Evolutionary conservation across 2,113 vertebrate genomes (phyloP), one percentile per base, ranked within the genome.

Genomic region (Sula dactylatra): DNA sequence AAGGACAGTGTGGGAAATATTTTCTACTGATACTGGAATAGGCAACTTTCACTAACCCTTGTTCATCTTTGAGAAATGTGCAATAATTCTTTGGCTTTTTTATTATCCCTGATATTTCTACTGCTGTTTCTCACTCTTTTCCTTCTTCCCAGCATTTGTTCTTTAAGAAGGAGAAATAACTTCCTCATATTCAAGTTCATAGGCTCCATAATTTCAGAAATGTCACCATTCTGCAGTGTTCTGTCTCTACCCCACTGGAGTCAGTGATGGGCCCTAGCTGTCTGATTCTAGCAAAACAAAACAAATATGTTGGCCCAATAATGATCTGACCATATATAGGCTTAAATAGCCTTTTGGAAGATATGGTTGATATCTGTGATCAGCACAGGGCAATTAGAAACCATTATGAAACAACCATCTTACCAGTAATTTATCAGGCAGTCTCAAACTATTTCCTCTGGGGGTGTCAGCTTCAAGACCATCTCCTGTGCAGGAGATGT

Each of bases 281-380:
- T 96, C 96, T 94, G 96, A 96, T 96, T 96, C 74, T 34, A 96
- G 94, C 77, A 97, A 94, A 97, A 96, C 93, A 97, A 96, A 97
- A 96, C 89, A 97, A 96, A 96, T 85, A 95, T 62, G 72, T 59
- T 96, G 80, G 87, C n/a, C 88, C 85, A 47, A 69, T 83, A 58
- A 87, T 94, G 87, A 83, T 47, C 91, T 97, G 95, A 96, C 96
- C 96, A 97, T 97, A 98, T 97, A 97, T 97, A 98, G 97, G 91
- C 96, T 96, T 86, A 83, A 96, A 94, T 55, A 86, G 95, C 49
- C 66, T 90, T 97, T 94, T 84, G 94, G 86, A 91, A 96, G 93
- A 96, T 95, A 91, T 59, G 73, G 82, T 29, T 96, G 96, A 89
- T 97, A 96, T 95, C 89, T 98, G 91, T 96, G 91, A 96, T 92